A percentile compares a stretch with the other conserved stretches of the same genome.
Conservation (phyloP, 37 sponge, comb jelly and placozoan species). For the Eunapius fragilis region DNA sequence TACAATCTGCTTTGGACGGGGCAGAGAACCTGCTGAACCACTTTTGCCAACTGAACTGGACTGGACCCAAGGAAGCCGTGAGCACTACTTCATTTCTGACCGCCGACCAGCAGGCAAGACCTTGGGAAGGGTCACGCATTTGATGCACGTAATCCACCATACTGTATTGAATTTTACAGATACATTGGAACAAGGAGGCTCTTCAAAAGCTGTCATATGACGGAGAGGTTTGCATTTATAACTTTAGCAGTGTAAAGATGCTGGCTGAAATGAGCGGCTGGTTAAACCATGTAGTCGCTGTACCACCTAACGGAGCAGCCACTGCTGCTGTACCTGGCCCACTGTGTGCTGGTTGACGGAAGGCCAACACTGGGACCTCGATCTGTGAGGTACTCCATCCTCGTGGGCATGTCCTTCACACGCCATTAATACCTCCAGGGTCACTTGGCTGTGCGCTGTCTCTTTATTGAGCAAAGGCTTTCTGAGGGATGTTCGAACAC, state of each 20-base stretch:
- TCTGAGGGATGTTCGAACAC: constrained; percentile 21
- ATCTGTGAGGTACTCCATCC: not conserved
- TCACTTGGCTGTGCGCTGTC: constrained; percentile 44
- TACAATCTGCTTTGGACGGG: constrained; percentile 1
- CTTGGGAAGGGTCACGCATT: too few species aligned
- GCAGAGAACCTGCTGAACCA: constrained; percentile 33
- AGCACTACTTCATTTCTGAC: not conserved
- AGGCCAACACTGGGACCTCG: not conserved
- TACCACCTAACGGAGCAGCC: constrained; percentile 19
- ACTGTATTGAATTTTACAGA: too few species aligned
- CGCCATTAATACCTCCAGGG: not conserved
- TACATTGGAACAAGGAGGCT: constrained; percentile 12
- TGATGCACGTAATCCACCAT: too few species aligned
- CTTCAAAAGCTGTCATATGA: constrained; percentile 34
- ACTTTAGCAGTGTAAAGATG: not conserved
- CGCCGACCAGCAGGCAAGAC: not conserved
- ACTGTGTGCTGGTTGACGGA: constrained; percentile 24
- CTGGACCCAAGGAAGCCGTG: constrained; percentile 43
- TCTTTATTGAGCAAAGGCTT: constrained; percentile 59
- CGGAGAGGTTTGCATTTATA: constrained; percentile 45
- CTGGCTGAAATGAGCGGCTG: not conserved
- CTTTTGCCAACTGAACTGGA: constrained; percentile 77
- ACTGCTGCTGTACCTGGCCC: constrained; percentile 38
- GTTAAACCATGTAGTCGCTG: constrained; percentile 9
- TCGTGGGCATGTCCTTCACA: not conserved